These are phyloP conservation scores for Trachymyrmex septentrionalis DNA, from an alignment of 1,140 invertebrate genomes.

Conservation along the genomic window DNA sequence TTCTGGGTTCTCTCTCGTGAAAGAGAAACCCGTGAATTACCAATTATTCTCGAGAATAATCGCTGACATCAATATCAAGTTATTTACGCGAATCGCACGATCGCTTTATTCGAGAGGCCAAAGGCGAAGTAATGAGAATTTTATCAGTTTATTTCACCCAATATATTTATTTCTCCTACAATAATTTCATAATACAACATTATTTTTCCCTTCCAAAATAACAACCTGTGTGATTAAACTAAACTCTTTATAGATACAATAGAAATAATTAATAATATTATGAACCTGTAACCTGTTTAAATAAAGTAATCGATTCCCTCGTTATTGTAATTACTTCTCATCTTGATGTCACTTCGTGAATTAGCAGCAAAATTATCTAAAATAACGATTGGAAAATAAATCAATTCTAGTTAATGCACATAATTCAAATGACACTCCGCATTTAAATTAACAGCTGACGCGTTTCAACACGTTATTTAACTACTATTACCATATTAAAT, in stretches of 20 bases:
- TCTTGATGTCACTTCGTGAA: not conserved
- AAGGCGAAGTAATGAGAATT: not conserved
- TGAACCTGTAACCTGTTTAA: not conserved
- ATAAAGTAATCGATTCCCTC: not conserved
- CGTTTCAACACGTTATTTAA: not conserved
- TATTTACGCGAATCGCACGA: not conserved
- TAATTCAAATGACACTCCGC: not conserved
- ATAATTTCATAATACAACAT: not conserved
- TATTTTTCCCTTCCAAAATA: not conserved
- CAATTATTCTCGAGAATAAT: conserved; percentile 52
- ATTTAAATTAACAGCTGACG: not conserved
- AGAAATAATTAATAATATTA: too few species aligned
- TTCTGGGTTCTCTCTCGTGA: not conserved
- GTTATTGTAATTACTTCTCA: not conserved
- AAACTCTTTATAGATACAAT: not conserved
- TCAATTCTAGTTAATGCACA: not conserved
- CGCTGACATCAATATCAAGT: conserved; percentile 25
- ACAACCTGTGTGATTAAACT: not conserved
- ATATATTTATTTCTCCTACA: too few species aligned
- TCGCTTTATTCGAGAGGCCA: not conserved
- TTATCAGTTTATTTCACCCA: not conserved
- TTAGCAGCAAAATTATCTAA: not conserved
- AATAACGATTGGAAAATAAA: not conserved
- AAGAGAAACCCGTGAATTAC: conserved; percentile 29
- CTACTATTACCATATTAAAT: too few species aligned